Percentiles rank a stretch among this genome's conserved stretches.
Evolutionary conservation across 2,797 vertebrate genomes (phyloP).

Genomic region (Loriculus beryllinus): DNA sequence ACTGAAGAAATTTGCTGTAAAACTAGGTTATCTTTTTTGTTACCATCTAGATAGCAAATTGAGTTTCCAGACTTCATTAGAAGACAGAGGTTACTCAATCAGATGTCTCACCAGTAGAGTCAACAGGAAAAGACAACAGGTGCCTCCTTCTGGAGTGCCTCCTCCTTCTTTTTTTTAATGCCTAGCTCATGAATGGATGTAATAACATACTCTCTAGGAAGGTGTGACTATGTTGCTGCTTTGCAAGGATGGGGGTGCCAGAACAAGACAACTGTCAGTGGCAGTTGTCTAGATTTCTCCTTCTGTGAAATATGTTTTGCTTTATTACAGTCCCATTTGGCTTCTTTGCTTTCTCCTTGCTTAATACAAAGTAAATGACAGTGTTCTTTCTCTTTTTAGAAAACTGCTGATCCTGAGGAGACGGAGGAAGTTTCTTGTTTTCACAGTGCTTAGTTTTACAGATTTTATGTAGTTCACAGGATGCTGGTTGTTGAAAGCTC

Average conservation of each 20-base stretch:
- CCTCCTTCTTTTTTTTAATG: neutral
- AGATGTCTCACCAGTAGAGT: neutral
- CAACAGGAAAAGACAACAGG: neutral
- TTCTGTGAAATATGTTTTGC: neutral
- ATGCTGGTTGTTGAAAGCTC: neutral
- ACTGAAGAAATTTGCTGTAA: neutral
- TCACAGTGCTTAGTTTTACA: neutral
- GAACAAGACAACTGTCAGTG: neutral
- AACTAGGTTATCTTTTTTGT: neutral
- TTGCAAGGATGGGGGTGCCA: neutral
- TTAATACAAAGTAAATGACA: neutral
- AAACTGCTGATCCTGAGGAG: neutral
- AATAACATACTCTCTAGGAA: rapidly evolving
- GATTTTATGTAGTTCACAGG: neutral
- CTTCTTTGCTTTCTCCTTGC: neutral
- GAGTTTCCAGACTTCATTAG: neutral
- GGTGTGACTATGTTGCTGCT: neutral
- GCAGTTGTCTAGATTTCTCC: neutral
- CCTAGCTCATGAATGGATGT: neutral
- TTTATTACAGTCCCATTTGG: neutral
- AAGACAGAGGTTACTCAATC: neutral
- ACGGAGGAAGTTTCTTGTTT: neutral
- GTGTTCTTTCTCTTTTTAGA: neutral
- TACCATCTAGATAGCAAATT: neutral
- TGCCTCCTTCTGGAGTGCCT: neutral